phyloP scores from a whole-genome alignment of 2,113 vertebrate genomes.

The Istiophorus platypterus region DNA sequence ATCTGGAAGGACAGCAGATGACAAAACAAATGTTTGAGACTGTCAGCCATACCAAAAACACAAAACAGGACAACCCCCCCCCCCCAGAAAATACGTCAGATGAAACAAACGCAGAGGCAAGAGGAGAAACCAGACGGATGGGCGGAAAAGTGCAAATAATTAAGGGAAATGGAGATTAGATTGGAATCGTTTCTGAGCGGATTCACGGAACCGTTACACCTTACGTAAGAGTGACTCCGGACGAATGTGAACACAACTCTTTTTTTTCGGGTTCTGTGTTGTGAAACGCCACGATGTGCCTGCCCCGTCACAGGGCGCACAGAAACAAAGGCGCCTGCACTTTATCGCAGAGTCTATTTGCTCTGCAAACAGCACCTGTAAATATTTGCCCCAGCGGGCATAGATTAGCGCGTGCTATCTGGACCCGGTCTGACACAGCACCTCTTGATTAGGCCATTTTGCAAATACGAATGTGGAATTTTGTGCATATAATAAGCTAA shows the following conservation, averaged over 20 bases:
- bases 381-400: conserved; percentile 22
- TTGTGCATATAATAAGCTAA: not conserved
- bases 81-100: too few species aligned
- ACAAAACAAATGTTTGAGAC: conserved; percentile 11
- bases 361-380: not conserved
- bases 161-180: not conserved
- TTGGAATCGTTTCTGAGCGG: not conserved
- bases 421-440: not conserved
- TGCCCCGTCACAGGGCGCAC: not conserved
- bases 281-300: conserved; percentile 18
- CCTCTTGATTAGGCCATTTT: not conserved
- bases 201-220: not conserved
- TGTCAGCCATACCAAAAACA: not conserved
- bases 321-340: conserved; percentile 14
- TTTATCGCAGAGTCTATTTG: not conserved
- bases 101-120: not conserved
- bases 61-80: too few species aligned
- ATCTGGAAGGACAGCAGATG: conserved; percentile 24
- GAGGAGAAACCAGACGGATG: not conserved
- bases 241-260: not conserved
- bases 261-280: conserved; percentile 37
- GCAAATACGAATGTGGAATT: not conserved
- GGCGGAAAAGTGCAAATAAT: not conserved
- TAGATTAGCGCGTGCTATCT: not conserved
- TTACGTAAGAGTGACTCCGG: conserved; percentile 30